Percentiles rank a stretch among this genome's conserved stretches.
These are phyloP conservation scores for Triplophysa siluroides DNA, from an alignment of 2,113 vertebrate species.

Conservation along the genomic window DNA sequence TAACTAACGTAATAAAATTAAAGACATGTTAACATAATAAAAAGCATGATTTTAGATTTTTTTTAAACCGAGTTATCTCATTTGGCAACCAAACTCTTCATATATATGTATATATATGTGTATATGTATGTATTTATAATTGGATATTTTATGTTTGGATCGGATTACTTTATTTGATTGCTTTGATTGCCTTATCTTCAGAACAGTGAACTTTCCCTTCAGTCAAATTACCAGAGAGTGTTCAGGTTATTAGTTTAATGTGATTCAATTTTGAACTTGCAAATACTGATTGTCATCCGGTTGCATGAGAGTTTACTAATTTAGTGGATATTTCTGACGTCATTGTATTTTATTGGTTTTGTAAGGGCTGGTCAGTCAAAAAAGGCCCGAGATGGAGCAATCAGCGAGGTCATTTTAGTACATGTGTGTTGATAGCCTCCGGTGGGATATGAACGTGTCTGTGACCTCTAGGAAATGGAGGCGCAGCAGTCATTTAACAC, in stretches of 20 bases:
- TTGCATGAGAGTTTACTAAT: conserved; percentile 4
- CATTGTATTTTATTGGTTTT: conserved; percentile 6
- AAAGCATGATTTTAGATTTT: too few relatives aligned
- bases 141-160: neutral
- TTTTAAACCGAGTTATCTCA: too few relatives aligned
- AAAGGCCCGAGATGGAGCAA: conserved; percentile 15
- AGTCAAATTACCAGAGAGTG: too few relatives aligned
- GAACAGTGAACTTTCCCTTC: neutral
- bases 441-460: conserved; percentile 6
- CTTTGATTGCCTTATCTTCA: neutral
- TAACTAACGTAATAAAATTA: too few relatives aligned
- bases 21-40: too few relatives aligned
- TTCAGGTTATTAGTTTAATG: neutral
- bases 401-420: conserved; percentile 15
- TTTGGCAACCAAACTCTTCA: too few relatives aligned
- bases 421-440: conserved; percentile 19
- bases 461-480: conserved; percentile 40
- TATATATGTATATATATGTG: too few relatives aligned
- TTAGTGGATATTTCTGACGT: neutral
- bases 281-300: neutral
- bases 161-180: neutral
- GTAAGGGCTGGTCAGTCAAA: neutral
- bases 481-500: conserved; percentile 42
- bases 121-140: too few relatives aligned
- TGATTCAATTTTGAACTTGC: neutral